These are phyloP conservation scores for Empis livida DNA, from an alignment of 2,888 invertebrate genomes.

Conservation along the genomic window DNA sequence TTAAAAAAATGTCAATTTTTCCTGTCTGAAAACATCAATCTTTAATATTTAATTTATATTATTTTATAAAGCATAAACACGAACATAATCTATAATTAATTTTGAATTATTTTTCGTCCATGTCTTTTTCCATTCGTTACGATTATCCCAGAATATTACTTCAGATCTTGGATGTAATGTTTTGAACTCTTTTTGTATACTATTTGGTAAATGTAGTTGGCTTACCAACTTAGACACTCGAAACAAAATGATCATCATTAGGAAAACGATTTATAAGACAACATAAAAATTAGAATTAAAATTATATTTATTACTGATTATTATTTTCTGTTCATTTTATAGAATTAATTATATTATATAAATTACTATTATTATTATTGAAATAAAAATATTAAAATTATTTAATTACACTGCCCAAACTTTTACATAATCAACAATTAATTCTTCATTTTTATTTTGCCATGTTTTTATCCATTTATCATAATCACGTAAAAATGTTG, in stretches of 20 bases:
- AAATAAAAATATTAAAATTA: no score
- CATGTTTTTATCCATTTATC: slow-evolving; percentile 57
- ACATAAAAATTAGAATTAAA: no score
- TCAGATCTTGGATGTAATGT: slow-evolving; percentile 45
- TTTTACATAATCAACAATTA: slow-evolving; percentile 27
- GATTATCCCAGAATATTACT: slow-evolving; percentile 53
- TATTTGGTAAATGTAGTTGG: slow-evolving; percentile 53
- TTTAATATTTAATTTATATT: not conserved
- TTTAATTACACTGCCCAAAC: slow-evolving; percentile 25
- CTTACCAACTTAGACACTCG: slow-evolving; percentile 73
- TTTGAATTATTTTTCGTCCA: slow-evolving; percentile 46
- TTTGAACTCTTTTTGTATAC: slow-evolving; percentile 13
- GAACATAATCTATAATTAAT: slow-evolving; percentile 27
- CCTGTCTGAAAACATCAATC: no score
- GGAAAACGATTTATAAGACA: no score
- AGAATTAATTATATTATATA: no score
- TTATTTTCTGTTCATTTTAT: no score
- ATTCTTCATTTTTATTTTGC: slow-evolving; percentile 39
- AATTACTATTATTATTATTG: no score
- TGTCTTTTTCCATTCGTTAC: slow-evolving; percentile 50
- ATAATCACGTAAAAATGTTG: slow-evolving; percentile 53
- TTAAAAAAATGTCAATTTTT: no score
- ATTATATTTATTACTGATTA: no score
- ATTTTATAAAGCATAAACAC: slow-evolving; percentile 25
- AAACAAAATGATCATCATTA: no score